These are phyloP conservation scores for Dermolepida albohirtum DNA, from an alignment of 2,888 invertebrate species.

Conservation along the genomic window DNA sequence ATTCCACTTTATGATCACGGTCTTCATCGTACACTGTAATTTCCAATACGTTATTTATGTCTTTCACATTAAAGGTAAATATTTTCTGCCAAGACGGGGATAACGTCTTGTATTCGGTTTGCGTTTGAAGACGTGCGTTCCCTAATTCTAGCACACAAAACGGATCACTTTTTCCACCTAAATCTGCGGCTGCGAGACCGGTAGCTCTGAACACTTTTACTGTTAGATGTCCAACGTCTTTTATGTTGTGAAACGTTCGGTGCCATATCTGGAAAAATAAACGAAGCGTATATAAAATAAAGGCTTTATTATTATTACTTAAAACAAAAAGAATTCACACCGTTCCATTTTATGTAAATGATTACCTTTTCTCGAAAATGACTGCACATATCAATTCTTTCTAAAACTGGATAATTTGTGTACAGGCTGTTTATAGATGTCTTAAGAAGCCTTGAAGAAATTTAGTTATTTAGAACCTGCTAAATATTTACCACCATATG, in stretches of 20 bases:
- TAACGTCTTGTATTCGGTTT: slow-evolving; percentile 98
- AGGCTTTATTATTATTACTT: too few species aligned
- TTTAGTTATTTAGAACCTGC: too few species aligned
- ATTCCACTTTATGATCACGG: slow-evolving; percentile 97
- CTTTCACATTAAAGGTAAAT: slow-evolving; percentile 97
- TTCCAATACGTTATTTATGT: slow-evolving; percentile 94
- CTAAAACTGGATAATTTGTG: too few species aligned
- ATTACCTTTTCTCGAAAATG: too few species aligned
- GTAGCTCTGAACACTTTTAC: slow-evolving; percentile 90
- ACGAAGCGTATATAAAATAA: too few species aligned
- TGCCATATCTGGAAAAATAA: slow-evolving; percentile 70
- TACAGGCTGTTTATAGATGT: too few species aligned
- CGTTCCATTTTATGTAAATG: too few species aligned
- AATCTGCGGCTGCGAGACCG: slow-evolving; percentile 94
- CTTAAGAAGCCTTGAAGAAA: too few species aligned
- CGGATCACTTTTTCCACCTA: slow-evolving; percentile 98
- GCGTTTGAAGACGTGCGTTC: slow-evolving; percentile 95
- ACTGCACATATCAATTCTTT: too few species aligned
- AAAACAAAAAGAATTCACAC: too few species aligned
- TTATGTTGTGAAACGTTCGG: slow-evolving; percentile 76
- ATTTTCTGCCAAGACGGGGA: slow-evolving; percentile 98
- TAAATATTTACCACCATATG: too few species aligned
- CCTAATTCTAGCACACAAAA: slow-evolving; percentile 97
- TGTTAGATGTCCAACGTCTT: slow-evolving; percentile 93
- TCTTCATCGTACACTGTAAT: slow-evolving; percentile 98